Evolutionary conservation across 1,140 invertebrate genomes (phyloP).

Genomic region (Drosophila leontia): DNA sequence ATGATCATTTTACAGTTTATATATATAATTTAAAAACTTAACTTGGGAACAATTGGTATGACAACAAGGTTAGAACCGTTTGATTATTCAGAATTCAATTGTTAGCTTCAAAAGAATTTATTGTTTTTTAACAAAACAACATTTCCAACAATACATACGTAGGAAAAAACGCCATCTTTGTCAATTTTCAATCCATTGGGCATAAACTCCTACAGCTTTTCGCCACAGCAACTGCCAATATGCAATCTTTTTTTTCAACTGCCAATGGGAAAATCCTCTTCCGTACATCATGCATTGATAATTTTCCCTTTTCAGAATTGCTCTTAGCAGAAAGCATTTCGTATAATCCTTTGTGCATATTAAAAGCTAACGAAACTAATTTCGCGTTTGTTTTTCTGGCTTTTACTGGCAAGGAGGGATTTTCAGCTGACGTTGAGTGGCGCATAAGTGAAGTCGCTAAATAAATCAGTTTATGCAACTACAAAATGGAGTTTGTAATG

Average conservation of each 20-base stretch:
- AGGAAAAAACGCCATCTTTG: background rate
- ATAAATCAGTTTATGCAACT: conserved; percentile 42
- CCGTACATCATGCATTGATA: conserved; percentile 1
- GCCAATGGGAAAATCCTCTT: background rate
- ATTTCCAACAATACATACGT: too few relatives aligned
- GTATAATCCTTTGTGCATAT: conserved; percentile 35
- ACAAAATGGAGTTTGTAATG: conserved; percentile 38
- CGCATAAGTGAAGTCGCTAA: conserved; percentile 36
- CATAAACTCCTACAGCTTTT: background rate
- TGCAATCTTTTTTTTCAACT: background rate
- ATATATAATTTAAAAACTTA: background rate
- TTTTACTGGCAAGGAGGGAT: conserved; percentile 19
- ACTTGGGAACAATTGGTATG: background rate
- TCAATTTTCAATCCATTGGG: background rate
- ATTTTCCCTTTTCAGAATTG: background rate
- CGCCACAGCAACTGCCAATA: background rate
- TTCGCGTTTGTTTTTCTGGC: conserved; percentile 26
- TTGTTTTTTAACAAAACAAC: background rate
- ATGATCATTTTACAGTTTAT: background rate
- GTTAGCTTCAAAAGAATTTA: background rate
- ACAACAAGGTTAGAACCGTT: background rate
- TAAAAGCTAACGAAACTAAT: conserved; percentile 21
- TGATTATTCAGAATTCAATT: background rate
- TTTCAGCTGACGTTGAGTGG: background rate
- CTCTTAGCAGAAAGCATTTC: background rate